phyloP scores from a whole-genome alignment of 1,140 invertebrate species.

The Neuroterus valhalla region DNA sequence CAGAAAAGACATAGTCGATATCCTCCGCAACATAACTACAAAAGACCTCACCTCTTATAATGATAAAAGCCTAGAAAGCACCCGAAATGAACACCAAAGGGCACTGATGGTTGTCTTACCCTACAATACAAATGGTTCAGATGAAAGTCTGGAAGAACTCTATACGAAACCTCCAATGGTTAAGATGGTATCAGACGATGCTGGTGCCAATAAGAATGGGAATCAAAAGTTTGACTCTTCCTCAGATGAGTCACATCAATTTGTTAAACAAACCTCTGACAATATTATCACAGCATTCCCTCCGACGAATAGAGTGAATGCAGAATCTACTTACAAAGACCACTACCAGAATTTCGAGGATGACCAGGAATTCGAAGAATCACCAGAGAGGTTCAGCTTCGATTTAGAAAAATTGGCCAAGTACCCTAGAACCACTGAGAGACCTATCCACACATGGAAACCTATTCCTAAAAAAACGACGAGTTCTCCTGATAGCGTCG shows the following conservation, averaged over 20 bases:
- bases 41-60: slow-evolving; percentile 68
- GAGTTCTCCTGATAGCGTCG: slow-evolving; percentile 35
- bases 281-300: slow-evolving; percentile 32
- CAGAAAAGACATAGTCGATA: slow-evolving; percentile 77
- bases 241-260: slow-evolving; percentile 44
- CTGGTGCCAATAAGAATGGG: slow-evolving; percentile 38
- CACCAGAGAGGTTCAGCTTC: slow-evolving; percentile 66
- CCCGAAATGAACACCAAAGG: slow-evolving; percentile 74
- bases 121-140: slow-evolving; percentile 70
- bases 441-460: slow-evolving; percentile 43
- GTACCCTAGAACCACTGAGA: slow-evolving; percentile 39
- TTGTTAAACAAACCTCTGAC: slow-evolving; percentile 35
- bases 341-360: slow-evolving; percentile 18
- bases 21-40: slow-evolving; percentile 77
- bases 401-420: slow-evolving; percentile 59
- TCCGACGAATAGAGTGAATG: slow-evolving; percentile 7
- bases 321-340: slow-evolving; percentile 37
- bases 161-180: slow-evolving; percentile 76
- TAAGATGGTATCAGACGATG: slow-evolving; percentile 65
- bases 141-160: slow-evolving; percentile 73
- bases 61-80: slow-evolving; percentile 66
- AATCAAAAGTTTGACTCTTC: slow-evolving; percentile 49
- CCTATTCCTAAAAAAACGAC: slow-evolving; percentile 49
- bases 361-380: slow-evolving; percentile 39
- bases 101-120: slow-evolving; percentile 77